phyloP scores from a whole-genome alignment of 2,888 invertebrate genomes.

The Chrysomela aeneicollis region DNA sequence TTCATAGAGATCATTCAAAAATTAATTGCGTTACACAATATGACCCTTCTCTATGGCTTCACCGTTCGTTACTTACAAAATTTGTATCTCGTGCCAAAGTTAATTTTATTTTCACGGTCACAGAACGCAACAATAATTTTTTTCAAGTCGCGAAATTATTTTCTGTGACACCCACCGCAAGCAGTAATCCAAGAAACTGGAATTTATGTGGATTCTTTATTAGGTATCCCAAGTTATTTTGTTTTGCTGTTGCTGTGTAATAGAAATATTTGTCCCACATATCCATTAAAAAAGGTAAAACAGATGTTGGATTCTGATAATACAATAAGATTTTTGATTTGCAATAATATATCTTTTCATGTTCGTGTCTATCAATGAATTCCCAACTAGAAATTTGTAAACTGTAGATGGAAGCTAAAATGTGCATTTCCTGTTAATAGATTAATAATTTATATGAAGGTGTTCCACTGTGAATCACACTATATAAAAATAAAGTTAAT shows the following conservation, averaged over 20 bases:
- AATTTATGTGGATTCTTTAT: slow-evolving; percentile 15
- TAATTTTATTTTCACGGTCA: slow-evolving; percentile 41
- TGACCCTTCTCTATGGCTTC: slow-evolving; percentile 23
- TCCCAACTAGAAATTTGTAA: no score
- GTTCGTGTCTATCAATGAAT: no score
- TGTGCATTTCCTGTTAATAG: no score
- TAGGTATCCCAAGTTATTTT: neutral
- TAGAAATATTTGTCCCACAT: slow-evolving; percentile 2
- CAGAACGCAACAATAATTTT: slow-evolving; percentile 36
- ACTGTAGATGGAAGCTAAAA: no score
- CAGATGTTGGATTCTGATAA: no score
- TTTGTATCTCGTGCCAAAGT: slow-evolving; percentile 36
- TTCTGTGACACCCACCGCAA: slow-evolving; percentile 19
- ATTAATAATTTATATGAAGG: no score
- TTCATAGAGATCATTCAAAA: neutral
- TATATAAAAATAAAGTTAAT: no score
- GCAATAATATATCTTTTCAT: no score
- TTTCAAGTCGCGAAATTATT: slow-evolving; percentile 13
- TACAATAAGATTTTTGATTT: no score
- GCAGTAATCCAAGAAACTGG: slow-evolving; percentile 20
- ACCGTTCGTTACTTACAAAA: slow-evolving; percentile 32
- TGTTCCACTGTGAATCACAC: no score
- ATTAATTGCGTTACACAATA: slow-evolving; percentile 32
- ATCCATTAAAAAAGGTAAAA: no score
- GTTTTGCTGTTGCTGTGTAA: slow-evolving; percentile 2